phyloP scores from a whole-genome alignment of 2,888 invertebrate genomes.

The Agrotis exclamationis region DNA sequence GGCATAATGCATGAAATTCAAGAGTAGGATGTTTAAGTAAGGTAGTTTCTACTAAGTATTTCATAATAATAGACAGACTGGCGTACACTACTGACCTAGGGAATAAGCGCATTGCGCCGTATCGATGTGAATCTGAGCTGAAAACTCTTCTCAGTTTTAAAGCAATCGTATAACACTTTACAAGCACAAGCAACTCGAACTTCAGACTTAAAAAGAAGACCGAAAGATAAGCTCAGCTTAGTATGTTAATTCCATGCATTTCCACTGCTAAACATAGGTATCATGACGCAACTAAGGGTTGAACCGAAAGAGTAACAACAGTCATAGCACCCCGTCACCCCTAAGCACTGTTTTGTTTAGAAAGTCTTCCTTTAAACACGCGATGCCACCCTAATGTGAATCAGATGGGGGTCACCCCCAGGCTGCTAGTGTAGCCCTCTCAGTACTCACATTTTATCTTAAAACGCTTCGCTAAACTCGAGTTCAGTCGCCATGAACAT shows the following conservation, averaged over 20 bases:
- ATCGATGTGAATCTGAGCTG: constrained; percentile 34
- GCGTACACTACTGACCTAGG: constrained; percentile 13
- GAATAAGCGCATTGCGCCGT: constrained; percentile 38
- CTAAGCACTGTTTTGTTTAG: constrained; percentile 33
- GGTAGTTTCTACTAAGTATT: background rate
- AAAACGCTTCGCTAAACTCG: constrained; percentile 43
- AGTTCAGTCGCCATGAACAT: background rate
- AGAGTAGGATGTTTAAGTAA: constrained; percentile 4
- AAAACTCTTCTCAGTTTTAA: constrained; percentile 17
- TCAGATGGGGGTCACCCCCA: constrained; percentile 46
- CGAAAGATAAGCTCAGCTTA: background rate
- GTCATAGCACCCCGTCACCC: background rate
- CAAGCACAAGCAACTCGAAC: background rate
- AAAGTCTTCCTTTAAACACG: constrained; percentile 34
- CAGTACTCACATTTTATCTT: constrained; percentile 39
- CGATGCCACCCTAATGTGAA: constrained; percentile 50
- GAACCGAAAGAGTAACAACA: constrained; percentile 12
- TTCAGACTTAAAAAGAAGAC: constrained; percentile 5
- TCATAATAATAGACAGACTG: constrained; percentile 13
- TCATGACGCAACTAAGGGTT: constrained; percentile 4
- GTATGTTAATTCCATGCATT: constrained; percentile 35
- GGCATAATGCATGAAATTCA: background rate
- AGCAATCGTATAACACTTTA: constrained; percentile 6
- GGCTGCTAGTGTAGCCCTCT: constrained; percentile 25
- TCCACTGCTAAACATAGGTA: background rate